phyloP scores from a whole-genome alignment of 2,113 vertebrate genomes.

The Craseonycteris thonglongyai region DNA sequence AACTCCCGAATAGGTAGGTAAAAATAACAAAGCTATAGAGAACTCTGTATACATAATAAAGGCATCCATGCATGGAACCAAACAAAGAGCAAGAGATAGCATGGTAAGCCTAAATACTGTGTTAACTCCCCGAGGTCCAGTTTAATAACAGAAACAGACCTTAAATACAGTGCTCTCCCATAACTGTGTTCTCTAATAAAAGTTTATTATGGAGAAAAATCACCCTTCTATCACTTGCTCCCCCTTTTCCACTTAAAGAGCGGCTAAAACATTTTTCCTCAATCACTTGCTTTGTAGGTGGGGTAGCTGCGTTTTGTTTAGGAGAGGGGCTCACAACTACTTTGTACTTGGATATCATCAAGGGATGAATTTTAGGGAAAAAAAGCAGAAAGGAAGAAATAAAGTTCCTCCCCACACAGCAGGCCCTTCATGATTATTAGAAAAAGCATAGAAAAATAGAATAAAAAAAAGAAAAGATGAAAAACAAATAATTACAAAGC shows the following conservation, averaged over 20 bases:
- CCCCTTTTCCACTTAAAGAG: no score
- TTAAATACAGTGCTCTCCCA: neutral
- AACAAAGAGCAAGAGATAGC: neutral
- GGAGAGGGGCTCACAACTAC: neutral
- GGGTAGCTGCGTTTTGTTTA: neutral
- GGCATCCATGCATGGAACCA: neutral
- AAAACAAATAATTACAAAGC: neutral
- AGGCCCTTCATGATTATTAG: neutral
- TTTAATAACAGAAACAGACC: neutral
- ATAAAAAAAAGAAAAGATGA: neutral
- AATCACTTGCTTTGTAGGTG: no score
- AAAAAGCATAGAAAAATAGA: neutral
- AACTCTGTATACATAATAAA: neutral
- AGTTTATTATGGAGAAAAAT: neutral
- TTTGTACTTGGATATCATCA: neutral
- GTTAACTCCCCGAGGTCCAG: neutral
- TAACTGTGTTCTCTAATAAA: fast-evolving
- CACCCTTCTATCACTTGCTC: fast-evolving
- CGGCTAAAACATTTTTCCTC: no score
- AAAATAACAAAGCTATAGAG: neutral
- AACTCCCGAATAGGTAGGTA: no score
- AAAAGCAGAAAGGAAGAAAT: neutral
- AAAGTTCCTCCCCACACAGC: neutral
- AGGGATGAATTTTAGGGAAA: neutral
- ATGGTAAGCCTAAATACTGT: neutral